phyloP scores from a whole-genome alignment of 2,113 vertebrate species.

The Aphyosemion australe region DNA sequence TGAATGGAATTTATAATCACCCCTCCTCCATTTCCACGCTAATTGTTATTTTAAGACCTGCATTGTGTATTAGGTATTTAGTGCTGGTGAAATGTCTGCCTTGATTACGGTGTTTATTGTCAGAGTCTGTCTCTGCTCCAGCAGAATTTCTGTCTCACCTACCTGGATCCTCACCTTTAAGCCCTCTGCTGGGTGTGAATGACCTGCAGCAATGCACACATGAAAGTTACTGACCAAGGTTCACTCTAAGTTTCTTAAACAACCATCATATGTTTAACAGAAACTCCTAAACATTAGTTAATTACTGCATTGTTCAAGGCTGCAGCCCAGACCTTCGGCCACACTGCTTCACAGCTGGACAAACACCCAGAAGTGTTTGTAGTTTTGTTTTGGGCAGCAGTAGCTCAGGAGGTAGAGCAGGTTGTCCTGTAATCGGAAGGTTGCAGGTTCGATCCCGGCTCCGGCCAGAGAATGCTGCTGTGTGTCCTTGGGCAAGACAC shows the following conservation, averaged over 20 bases:
- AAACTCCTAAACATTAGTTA: not conserved
- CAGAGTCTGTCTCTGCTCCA: constrained; percentile 24
- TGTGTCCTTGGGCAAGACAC: too few species aligned
- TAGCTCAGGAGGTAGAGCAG: too few species aligned
- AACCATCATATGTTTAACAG: not conserved
- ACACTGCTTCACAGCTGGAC: not conserved
- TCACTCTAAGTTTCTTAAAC: not conserved
- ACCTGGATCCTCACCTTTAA: constrained; percentile 3
- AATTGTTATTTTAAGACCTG: constrained; percentile 89
- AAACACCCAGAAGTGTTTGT: not conserved
- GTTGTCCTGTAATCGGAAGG: too few species aligned
- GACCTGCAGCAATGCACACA: constrained; percentile 4
- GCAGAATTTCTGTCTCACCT: constrained; percentile 18
- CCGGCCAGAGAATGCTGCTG: too few species aligned
- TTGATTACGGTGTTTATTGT: constrained; percentile 70
- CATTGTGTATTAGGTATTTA: constrained; percentile 54
- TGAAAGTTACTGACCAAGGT: not conserved
- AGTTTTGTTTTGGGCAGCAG: too few species aligned
- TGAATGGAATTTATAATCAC: constrained; percentile 95
- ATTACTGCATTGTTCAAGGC: not conserved
- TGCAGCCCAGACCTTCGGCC: not conserved
- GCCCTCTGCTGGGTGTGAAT: not conserved
- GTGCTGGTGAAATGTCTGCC: constrained; percentile 54
- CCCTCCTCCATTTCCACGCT: constrained; percentile 84
- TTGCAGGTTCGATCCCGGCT: too few species aligned